These are phyloP conservation scores for Bubalus kerabau DNA, from an alignment of 2,113 vertebrate genomes.

Conservation along the genomic window DNA sequence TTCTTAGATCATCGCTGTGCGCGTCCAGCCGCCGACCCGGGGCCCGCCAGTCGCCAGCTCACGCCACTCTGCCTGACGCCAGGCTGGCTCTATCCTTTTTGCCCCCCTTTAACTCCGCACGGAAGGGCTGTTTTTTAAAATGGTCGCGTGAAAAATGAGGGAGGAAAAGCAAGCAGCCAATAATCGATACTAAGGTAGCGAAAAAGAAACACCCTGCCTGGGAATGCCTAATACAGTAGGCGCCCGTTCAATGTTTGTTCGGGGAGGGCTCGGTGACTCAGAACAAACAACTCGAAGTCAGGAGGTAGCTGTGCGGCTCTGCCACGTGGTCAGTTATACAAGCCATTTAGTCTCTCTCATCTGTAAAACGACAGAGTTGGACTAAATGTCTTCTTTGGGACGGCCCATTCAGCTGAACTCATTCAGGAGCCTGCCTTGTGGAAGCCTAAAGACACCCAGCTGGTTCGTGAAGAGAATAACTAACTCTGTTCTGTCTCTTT, in stretches of 20 bases:
- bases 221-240: not conserved
- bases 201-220: not conserved
- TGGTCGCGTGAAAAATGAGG: too few relatives aligned
- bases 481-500: not conserved
- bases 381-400: not conserved
- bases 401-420: not conserved
- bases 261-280: conserved; percentile 1
- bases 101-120: not conserved
- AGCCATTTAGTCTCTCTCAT: not conserved
- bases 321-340: not conserved
- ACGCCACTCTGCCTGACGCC: not conserved
- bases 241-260: not conserved
- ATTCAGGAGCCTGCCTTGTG: not conserved
- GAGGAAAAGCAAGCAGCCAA: not conserved
- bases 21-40: not conserved
- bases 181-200: not conserved
- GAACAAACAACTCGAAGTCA: not conserved
- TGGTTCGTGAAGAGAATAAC: not conserved
- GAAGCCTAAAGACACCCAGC: not conserved
- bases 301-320: not conserved
- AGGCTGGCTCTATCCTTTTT: not conserved
- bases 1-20: not conserved
- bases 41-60: not conserved
- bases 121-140: not conserved
- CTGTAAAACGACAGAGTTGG: not conserved